Evolutionary conservation across 2,797 vertebrate genomes (phyloP), one percentile per base, ranked within the genome.

Genomic region (Cyclopterus lumpus): DNA sequence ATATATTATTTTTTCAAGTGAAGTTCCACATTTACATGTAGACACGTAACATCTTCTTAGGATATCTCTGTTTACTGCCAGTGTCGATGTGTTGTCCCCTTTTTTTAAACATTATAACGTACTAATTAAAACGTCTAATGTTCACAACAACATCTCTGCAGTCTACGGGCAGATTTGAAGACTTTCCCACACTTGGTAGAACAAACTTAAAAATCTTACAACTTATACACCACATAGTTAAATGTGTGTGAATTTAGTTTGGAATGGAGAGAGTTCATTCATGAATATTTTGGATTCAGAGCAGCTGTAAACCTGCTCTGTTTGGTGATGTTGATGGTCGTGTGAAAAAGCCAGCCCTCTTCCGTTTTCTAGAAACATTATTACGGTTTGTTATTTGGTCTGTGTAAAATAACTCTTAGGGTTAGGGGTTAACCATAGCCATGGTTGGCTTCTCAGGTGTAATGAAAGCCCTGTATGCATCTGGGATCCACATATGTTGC

Each of bases 361-460:
- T 87, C 70, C 67, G 73, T 76, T 60, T 59, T 85, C 73, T 40
- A 49, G 82, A 83, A 83, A 83, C 16, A 18, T 69, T 81, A 78
- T 81, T 87, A n/a, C 80, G 61, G 38, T 44, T 62, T 72, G 77
- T 82, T 75, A 82, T 71, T 55, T 18, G 53, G 77, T 15, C 36
- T 57, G 80, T 84, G 75, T 87, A 80, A 80, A 79, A 77, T 59
- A 51, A 32, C 83, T 76, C 44, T 76, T 46, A 55, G 22, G 22
- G 22, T 22, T 22, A 22, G 22, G 22, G 22, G 22, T 22, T 22
- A 22, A 22, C 22, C 22, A 22, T 22, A 22, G 98, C 98, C 78
- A 99, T 99, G 97, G 96, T 99, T 0, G 96, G 96, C 0, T 98
- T 98, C 89, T 96, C 98, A 0, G 98, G 98, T 5, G 98, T 99